Conservation (phyloP, 2,797 vertebrate species). For the Pelochelys cantorii region DNA sequence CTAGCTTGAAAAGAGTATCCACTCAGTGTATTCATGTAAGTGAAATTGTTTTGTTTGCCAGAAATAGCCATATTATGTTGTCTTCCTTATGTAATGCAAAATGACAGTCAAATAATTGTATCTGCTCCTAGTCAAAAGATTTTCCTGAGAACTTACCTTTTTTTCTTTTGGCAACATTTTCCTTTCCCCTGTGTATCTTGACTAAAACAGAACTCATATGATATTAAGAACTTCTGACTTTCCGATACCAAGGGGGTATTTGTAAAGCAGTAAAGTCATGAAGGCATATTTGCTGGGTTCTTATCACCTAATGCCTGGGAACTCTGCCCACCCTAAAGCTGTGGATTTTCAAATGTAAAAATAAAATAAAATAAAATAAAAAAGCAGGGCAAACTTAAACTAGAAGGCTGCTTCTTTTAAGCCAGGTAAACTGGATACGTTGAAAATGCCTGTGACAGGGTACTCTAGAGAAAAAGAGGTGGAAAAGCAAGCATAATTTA, state of each 20-base stretch:
- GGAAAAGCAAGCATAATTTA: not conserved
- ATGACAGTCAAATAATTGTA: not conserved
- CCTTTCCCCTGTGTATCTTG: not conserved
- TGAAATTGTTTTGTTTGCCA: not conserved
- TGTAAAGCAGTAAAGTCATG: not conserved
- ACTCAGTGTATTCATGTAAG: not conserved
- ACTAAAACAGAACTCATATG: not conserved
- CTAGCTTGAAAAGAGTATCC: slow-evolving; percentile 1
- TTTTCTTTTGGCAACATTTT: not conserved
- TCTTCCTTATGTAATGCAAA: not conserved
- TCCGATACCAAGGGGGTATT: not conserved
- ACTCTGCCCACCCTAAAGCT: not conserved
- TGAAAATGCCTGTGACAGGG: not conserved
- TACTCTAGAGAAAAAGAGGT: not conserved
- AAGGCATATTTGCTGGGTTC: not conserved
- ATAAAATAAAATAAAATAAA: no score
- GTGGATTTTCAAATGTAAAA: slow-evolving; percentile 12
- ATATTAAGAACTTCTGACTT: not conserved
- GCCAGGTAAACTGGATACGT: not conserved
- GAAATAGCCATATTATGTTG: not conserved
- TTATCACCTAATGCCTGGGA: not conserved
- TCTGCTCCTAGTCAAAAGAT: not conserved
- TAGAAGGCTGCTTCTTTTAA: not conserved
- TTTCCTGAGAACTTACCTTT: not conserved
- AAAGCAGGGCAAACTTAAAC: not conserved